Conservation (phyloP, 2,888 invertebrate genomes). For the Lapara coniferarum region DNA sequence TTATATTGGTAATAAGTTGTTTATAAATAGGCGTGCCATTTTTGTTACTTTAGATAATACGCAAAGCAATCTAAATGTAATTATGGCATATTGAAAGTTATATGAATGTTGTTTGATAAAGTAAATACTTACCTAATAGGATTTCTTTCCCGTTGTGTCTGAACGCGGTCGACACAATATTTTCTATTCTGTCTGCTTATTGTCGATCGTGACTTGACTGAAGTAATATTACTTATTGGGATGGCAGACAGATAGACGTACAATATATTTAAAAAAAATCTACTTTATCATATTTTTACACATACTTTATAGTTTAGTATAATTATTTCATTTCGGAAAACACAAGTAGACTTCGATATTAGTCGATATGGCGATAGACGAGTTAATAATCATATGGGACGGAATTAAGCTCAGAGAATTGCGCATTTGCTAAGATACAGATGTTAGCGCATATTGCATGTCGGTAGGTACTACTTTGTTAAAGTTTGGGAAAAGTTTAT, state of each 20-base stretch:
- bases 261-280: neutral
- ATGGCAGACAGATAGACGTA: neutral
- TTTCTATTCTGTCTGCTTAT: neutral
- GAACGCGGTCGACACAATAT: neutral
- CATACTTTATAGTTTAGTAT: neutral
- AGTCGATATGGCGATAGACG: no score
- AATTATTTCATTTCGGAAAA: neutral
- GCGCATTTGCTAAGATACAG: no score
- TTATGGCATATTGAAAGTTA: neutral
- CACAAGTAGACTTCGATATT: no score
- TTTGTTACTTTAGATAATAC: no score
- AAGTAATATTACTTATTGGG: slow-evolving; percentile 9
- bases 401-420: no score
- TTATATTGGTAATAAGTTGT: no score
- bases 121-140: neutral
- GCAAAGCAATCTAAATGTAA: neutral
- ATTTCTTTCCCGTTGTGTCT: neutral
- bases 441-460: no score
- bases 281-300: neutral
- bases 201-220: slow-evolving; percentile 15
- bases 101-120: no score
- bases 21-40: no score
- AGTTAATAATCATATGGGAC: no score
- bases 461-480: neutral
- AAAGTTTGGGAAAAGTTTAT: neutral